phyloP scores from a whole-genome alignment of 2,888 invertebrate genomes.

The Muscina levida region DNA sequence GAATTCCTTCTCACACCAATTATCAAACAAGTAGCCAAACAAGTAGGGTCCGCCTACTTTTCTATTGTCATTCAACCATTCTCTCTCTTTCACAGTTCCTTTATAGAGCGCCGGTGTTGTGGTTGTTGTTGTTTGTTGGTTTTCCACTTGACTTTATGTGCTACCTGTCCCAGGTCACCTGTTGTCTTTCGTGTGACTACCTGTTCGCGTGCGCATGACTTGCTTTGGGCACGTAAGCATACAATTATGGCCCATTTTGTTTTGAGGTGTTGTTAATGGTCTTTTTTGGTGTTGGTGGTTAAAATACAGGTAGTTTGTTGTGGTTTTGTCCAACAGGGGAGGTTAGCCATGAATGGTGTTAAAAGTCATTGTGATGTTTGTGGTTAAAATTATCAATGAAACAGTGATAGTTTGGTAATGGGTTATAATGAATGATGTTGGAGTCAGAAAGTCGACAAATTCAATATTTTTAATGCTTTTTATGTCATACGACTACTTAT shows the following conservation, averaged over 20 bases:
- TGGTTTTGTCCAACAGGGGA: neutral
- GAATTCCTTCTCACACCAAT: neutral
- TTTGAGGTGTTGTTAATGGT: constrained; percentile 60
- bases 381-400: neutral
- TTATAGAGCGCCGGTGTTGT: neutral
- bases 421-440: too few species aligned
- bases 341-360: constrained; percentile 5
- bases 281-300: constrained; percentile 54
- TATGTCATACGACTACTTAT: too few species aligned
- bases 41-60: neutral
- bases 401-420: too few species aligned
- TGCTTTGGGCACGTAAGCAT: constrained; percentile 57
- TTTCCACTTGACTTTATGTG: constrained; percentile 9
- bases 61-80: constrained; percentile 48
- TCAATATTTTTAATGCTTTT: too few species aligned
- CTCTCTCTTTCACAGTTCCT: constrained; percentile 33
- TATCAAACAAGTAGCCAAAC: neutral
- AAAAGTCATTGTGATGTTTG: neutral
- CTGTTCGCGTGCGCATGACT: constrained; percentile 72
- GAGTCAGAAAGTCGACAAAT: too few species aligned
- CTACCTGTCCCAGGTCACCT: constrained; percentile 46
- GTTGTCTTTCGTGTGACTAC: constrained; percentile 64
- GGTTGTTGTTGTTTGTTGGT: constrained; percentile 1
- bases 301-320: constrained; percentile 48
- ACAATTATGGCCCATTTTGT: constrained; percentile 44